phyloP scores from a whole-genome alignment of 1,140 invertebrate species.

The silkworm (Bombyx mori) region DNA sequence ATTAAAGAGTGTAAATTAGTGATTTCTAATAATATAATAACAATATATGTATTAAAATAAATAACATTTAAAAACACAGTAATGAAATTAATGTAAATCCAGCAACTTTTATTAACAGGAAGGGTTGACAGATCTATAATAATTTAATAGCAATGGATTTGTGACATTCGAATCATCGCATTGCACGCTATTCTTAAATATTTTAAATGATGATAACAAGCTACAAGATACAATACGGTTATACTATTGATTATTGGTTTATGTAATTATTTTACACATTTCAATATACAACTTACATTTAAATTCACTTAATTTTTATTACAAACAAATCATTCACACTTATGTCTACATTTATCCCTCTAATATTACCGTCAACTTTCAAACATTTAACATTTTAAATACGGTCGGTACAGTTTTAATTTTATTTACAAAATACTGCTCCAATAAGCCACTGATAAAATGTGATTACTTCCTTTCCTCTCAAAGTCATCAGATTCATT shows the following conservation, averaged over 20 bases:
- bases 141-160: constrained; percentile 20
- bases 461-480: constrained; percentile 29
- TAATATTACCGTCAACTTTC: constrained; percentile 27
- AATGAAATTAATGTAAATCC: too few relatives aligned
- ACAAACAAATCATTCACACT: constrained; percentile 50
- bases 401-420: constrained; percentile 26
- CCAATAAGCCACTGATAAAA: constrained; percentile 42
- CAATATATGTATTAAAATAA: too few relatives aligned
- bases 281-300: constrained; percentile 48
- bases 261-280: constrained; percentile 37
- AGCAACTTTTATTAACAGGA: neutral
- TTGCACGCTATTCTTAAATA: constrained; percentile 37
- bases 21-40: too few relatives aligned
- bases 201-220: constrained; percentile 11
- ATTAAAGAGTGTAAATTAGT: too few relatives aligned
- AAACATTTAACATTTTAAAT: constrained; percentile 37
- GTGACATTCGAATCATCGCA: constrained; percentile 47
- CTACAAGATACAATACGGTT: constrained; percentile 7
- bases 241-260: too few relatives aligned
- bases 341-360: constrained; percentile 43
- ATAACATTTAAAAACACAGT: too few relatives aligned
- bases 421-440: constrained; percentile 67
- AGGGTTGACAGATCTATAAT: constrained; percentile 6
- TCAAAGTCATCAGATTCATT: constrained; percentile 20
- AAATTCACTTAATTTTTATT: constrained; percentile 24